These are phyloP conservation scores for Cyphomyrus discorhynchus DNA, from an alignment of 2,113 vertebrate species.

Conservation along the genomic window DNA sequence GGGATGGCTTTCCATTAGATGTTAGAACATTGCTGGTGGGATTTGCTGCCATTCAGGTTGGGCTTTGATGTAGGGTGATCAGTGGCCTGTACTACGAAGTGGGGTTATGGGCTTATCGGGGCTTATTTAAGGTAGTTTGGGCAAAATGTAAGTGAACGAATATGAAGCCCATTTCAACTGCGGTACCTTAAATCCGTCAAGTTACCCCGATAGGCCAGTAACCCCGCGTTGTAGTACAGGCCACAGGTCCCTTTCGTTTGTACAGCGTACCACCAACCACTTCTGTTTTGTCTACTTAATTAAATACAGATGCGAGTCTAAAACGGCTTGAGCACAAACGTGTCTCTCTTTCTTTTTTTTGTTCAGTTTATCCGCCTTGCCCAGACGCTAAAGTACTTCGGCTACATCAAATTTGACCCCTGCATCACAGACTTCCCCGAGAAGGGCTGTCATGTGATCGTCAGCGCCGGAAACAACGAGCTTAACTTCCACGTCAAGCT, in stretches of 20 bases:
- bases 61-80: background rate
- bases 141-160: no score
- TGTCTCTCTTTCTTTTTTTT: background rate
- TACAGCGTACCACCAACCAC: background rate
- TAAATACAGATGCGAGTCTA: background rate
- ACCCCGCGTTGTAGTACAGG: no score
- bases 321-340: background rate
- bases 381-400: constrained; percentile 92
- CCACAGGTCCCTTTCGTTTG: background rate
- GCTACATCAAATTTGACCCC: constrained; percentile 93
- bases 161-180: no score
- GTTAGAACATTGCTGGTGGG: background rate
- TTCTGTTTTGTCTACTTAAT: background rate
- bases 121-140: no score
- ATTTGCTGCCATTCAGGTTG: background rate
- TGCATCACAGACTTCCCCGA: constrained; percentile 95
- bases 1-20: background rate
- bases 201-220: no score
- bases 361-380: constrained; percentile 87
- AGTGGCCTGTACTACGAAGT: no score
- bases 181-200: no score
- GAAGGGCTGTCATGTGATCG: constrained; percentile 90
- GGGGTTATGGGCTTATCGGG: no score
- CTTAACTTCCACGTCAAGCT: constrained; percentile 96
- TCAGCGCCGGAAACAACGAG: constrained; percentile 93